Base-by-base conservation (phyloP, 2,888 invertebrate species). In the Gasteruption jaculator region DNA sequence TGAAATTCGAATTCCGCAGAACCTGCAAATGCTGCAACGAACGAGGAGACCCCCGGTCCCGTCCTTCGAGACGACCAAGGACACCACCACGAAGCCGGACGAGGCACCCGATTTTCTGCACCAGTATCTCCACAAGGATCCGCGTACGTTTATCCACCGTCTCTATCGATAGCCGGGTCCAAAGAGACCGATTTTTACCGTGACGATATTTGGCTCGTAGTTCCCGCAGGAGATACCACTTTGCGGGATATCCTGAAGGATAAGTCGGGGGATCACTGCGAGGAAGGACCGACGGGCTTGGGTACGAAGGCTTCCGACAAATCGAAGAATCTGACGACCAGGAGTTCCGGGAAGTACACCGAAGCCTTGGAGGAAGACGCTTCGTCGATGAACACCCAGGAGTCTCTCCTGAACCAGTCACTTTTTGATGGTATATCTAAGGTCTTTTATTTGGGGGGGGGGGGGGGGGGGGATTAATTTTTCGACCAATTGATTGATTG, bases 1-100 rank as follows among this genome's bases (percentile, higher is more conserved):
- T n/a, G n/a, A n/a, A n/a, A n/a, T 27, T 5, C 4, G n/a, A n/a
- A 39, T 36, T 33, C 54, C 45, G 35, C 64, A 78, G 44, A 79
- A 76, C 62, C 49, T 79, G 41, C 76, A 78, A 45, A 68, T 80
- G 45, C 58, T 80, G 27, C 72, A 76, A 25, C 67, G 27, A 60
- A 54, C 65, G 1, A 61, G 51, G 38, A 58, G 53, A 48, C 38
- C 73, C 54, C 62, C 74, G 0, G 65, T 71, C 43, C 61, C 75
- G 26, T 65, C 49, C 25, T 53, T 63, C 50, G 43, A 52, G 14
- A 37, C n/a, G 39, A 10, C 21, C 18, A 30, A 38, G 32, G 38
- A 27, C 14, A 10, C 7, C 27, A 21, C 6, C 5, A 11, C 34
- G 12, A 12, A 45, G 11, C 33, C 34, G 1, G 38, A 45, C 7